These are phyloP conservation scores for Mus spicilegus DNA, from an alignment of 2,113 vertebrate species.

Conservation along the genomic window DNA sequence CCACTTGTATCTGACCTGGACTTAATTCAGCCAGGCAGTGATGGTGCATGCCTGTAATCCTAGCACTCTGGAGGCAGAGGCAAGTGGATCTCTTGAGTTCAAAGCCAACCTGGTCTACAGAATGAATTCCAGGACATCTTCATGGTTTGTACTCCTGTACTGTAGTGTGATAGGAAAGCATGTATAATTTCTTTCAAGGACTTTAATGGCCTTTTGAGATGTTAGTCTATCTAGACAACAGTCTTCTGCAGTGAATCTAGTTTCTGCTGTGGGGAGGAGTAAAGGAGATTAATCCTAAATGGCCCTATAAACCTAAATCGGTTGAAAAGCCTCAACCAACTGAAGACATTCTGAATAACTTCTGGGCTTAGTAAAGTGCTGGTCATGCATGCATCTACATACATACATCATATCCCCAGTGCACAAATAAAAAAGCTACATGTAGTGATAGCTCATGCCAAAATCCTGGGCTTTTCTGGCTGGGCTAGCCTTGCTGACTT, in stretches of 20 bases:
- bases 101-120: not conserved
- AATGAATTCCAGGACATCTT: not conserved
- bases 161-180: not conserved
- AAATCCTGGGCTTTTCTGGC: not conserved
- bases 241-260: not conserved
- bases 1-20: not conserved
- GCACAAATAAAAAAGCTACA: not conserved
- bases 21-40: not conserved
- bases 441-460: not conserved
- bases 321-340: not conserved
- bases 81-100: not conserved
- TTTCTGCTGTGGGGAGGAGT: not conserved
- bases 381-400: not conserved
- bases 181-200: not conserved
- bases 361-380: not conserved
- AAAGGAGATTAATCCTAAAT: not conserved
- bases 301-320: too few species aligned
- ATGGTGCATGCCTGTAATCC: not conserved
- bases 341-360: not conserved
- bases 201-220: not conserved
- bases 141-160: not conserved
- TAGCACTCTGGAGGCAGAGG: not conserved
- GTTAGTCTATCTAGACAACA: not conserved
- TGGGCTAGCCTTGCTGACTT: not conserved
- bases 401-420: not conserved